Conservation (phyloP, 1,140 invertebrate species). For the Cylas formicarius region DNA sequence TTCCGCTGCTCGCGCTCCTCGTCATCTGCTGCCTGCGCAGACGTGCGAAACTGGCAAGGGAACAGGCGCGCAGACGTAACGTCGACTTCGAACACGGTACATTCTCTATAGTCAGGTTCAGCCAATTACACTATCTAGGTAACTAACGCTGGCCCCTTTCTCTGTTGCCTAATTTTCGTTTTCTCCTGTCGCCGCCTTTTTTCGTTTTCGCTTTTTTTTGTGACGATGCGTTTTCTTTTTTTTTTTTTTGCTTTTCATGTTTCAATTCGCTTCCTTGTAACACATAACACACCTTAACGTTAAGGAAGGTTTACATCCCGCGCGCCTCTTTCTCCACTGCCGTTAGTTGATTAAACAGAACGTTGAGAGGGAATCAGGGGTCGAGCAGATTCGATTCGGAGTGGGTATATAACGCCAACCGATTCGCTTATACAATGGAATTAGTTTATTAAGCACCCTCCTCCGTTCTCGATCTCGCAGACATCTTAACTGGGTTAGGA, state of each 20-base stretch:
- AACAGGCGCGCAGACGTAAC: conserved; percentile 67
- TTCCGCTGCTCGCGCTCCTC: conserved; percentile 73
- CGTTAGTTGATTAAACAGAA: too few species aligned
- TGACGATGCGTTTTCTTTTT: conserved; percentile 13
- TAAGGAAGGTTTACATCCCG: too few species aligned
- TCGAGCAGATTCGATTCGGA: too few species aligned
- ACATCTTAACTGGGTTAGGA: too few species aligned
- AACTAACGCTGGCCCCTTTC: conserved; percentile 37
- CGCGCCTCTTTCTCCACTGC: too few species aligned
- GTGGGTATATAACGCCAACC: too few species aligned
- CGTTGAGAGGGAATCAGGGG: too few species aligned
- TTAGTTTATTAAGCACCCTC: too few species aligned
- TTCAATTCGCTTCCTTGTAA: conserved; percentile 1
- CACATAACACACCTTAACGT: too few species aligned
- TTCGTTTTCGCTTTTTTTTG: not conserved
- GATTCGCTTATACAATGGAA: too few species aligned
- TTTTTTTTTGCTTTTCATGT: conserved; percentile 5
- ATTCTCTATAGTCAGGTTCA: conserved; percentile 70
- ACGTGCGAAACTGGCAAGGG: conserved; percentile 72
- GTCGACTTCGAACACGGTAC: conserved; percentile 71
- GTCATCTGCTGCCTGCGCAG: conserved; percentile 79
- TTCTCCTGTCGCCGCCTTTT: conserved; percentile 14
- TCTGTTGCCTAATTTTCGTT: conserved; percentile 19
- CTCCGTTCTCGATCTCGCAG: too few species aligned
- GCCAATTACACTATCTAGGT: conserved; percentile 64